phyloP scores from a whole-genome alignment of 2,888 invertebrate species.

The Colostygia pectinataria region DNA sequence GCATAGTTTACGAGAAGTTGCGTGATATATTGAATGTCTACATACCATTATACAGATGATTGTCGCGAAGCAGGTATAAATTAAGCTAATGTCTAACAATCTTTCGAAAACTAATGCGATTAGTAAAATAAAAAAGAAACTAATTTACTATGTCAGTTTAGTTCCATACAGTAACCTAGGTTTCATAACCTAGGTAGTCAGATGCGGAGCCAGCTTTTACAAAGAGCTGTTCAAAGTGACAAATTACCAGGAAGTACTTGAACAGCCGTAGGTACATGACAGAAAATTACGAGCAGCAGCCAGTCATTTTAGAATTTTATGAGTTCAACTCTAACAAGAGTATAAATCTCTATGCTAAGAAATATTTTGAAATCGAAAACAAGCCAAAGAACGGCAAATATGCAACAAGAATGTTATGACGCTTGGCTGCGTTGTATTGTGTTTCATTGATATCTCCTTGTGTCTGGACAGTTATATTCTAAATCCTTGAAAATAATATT shows the following conservation, averaged over 20 bases:
- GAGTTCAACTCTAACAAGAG: not conserved
- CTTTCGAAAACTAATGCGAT: too few relatives aligned
- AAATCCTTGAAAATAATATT: conserved; percentile 4
- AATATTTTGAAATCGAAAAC: not conserved
- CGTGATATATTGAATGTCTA: too few relatives aligned
- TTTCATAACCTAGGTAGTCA: not conserved
- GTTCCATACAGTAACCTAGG: too few relatives aligned
- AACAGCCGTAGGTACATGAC: not conserved
- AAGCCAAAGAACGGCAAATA: conserved; percentile 1
- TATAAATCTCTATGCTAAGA: not conserved
- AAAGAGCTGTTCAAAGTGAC: conserved; percentile 7
- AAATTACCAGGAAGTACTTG: conserved; percentile 11
- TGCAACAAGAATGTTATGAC: conserved; percentile 4
- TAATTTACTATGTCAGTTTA: conserved; percentile 1
- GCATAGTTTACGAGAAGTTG: not conserved
- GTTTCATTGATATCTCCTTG: not conserved
- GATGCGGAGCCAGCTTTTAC: conserved; percentile 3
- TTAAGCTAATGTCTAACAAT: too few relatives aligned
- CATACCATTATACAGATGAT: too few relatives aligned
- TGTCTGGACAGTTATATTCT: not conserved
- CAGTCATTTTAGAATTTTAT: not conserved
- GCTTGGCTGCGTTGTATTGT: conserved; percentile 1
- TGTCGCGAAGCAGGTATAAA: too few relatives aligned
- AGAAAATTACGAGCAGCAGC: conserved; percentile 3
- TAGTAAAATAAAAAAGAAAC: not conserved